Evolutionary conservation across 2,888 invertebrate genomes (phyloP), one percentile per base, ranked within the genome.

Genomic region (Pachydiplax longipennis): DNA sequence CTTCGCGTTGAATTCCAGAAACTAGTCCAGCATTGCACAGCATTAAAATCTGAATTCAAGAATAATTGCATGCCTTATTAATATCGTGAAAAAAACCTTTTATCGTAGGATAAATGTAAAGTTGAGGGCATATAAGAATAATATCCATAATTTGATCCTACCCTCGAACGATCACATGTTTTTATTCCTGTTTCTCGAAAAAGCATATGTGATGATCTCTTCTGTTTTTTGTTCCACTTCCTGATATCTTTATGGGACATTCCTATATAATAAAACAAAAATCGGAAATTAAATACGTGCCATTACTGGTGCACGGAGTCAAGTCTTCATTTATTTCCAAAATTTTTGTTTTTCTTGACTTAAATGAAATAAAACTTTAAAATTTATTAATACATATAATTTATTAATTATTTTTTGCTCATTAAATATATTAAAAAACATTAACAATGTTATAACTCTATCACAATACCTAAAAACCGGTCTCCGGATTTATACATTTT

Each of bases 1-100:
- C 93, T 92, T 96, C 96, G 93, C 97, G 96, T 8, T 95, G 95
- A 37, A 98, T 94, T 8, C 98, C 97, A 92, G 97, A 98, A 2
- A 97, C 97, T 91, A 98, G 95, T 0, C 99, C 99, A 44, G 96
- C 97, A 94, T 99, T 99, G 92, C 97, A 97, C n/a, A 99, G 94
- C 81, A 96, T 95, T 82, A 98, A 92, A 93, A 95, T 95, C 97
- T 97, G 93, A 91, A 95, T 95, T 92, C 91, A 93, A 92, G 6
- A 73, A 10, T 2, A 8, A 73, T 53, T 53, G 3, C 1, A 53
- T 53, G 15, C 18, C 18, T 53, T 18, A 53, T 53, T 3, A 53
- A 53, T 18, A 1, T 18, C 53, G 18, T 44, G 1, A 44, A n/a
- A 53, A 53, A 18, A 18, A 53, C 18, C 5, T 53, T 53, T 53